Evolutionary conservation across 2,797 vertebrate genomes (phyloP).

Genomic region (Euphonia xanthogaster): DNA sequence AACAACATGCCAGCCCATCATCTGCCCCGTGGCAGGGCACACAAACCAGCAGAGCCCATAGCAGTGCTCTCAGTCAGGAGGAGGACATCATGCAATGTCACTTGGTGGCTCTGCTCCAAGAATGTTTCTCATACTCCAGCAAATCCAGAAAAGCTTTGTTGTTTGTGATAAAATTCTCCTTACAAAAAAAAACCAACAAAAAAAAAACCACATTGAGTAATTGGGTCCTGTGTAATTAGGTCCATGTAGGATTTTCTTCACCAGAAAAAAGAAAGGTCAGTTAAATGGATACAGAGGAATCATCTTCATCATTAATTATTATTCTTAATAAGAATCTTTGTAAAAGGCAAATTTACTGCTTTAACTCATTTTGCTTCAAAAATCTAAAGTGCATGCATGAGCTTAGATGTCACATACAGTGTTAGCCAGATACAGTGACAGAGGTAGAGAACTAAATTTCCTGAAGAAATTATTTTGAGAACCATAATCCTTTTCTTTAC

Average conservation of each 20-base stretch:
- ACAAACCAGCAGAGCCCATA: fast-evolving
- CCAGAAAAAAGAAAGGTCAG: neutral
- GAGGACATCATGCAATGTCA: neutral
- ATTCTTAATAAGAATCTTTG: neutral
- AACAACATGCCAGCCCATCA: neutral
- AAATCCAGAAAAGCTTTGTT: neutral
- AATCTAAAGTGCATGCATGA: slow-evolving; percentile 17
- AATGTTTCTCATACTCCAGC: neutral
- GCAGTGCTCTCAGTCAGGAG: neutral
- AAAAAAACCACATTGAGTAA: neutral
- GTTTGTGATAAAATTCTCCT: neutral
- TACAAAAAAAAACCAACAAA: neutral
- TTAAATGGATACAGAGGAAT: neutral
- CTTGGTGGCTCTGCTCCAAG: neutral
- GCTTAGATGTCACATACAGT: slow-evolving; percentile 30
- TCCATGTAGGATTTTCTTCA: neutral
- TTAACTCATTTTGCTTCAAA: slow-evolving; percentile 30
- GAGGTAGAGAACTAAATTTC: neutral
- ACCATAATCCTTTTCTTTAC: neutral
- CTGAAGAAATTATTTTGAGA: neutral
- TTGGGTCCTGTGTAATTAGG: neutral
- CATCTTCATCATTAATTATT: neutral
- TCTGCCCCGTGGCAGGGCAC: neutral
- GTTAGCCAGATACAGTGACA: neutral
- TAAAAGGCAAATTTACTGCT: neutral